A percentile compares a stretch with the other conserved stretches of the same genome.
Evolutionary conservation across 2,797 vertebrate genomes (phyloP).

Genomic region (Microcaecilia unicolor): DNA sequence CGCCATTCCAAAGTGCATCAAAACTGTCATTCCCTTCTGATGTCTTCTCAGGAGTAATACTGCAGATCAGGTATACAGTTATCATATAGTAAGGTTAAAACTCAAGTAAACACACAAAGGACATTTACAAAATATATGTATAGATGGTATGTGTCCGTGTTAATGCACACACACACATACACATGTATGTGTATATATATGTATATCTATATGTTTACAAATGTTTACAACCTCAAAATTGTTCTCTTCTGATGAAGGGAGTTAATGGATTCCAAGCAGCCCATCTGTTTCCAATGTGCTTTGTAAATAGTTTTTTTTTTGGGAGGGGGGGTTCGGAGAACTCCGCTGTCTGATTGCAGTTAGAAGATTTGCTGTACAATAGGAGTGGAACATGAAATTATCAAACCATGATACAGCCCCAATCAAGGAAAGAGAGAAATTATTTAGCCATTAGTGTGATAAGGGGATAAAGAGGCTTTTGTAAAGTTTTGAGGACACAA

Average conservation of each 20-base stretch:
- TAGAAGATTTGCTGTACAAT: conserved; percentile 17
- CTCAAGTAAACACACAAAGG: conserved; percentile 54
- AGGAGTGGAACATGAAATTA: conserved; percentile 10
- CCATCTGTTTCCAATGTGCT: conserved; percentile 39
- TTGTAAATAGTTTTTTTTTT: conserved; percentile 37
- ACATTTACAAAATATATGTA: conserved; percentile 48
- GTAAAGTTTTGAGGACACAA: conserved; percentile 16
- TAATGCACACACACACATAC: conserved; percentile 14
- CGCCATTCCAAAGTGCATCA: conserved; percentile 76
- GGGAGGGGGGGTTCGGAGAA: too few relatives aligned
- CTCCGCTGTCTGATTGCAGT: conserved; percentile 20
- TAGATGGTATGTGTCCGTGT: conserved; percentile 30
- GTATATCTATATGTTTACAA: conserved; percentile 62
- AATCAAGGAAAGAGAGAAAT: conserved; percentile 26
- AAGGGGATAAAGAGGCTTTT: conserved; percentile 19
- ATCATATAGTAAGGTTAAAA: conserved; percentile 54
- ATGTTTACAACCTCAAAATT: conserved; percentile 55
- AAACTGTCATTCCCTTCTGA: conserved; percentile 74
- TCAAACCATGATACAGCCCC: conserved; percentile 14
- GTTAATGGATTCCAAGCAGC: conserved; percentile 46
- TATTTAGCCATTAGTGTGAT: conserved; percentile 10
- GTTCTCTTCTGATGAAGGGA: conserved; percentile 47
- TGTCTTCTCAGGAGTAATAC: conserved; percentile 74
- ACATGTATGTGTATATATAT: conserved; percentile 10
- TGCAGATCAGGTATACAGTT: conserved; percentile 63